Evolutionary conservation across 2,113 vertebrate species (phyloP).

Genomic region (Calidris pugnax): DNA sequence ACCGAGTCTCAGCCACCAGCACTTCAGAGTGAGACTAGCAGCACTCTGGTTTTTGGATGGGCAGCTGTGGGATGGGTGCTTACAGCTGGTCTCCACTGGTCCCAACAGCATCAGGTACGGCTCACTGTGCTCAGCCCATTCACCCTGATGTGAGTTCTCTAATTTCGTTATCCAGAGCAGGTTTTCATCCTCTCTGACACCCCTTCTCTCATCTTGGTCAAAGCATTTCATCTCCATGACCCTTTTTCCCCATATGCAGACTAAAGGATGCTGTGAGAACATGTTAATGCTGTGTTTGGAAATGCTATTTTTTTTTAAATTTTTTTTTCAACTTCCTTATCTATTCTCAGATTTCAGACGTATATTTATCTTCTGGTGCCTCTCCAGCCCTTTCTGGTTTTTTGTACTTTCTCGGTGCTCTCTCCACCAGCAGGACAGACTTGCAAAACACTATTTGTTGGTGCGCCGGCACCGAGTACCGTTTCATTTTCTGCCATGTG

Average conservation of each 20-base stretch:
- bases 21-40: background rate
- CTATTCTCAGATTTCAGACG: background rate
- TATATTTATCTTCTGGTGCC: background rate
- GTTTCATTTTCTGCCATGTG: background rate
- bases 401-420: background rate
- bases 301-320: background rate
- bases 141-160: background rate
- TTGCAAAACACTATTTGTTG: background rate
- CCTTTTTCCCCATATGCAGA: background rate
- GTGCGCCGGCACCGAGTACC: background rate
- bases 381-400: background rate
- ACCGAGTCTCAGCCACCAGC: background rate
- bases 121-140: background rate
- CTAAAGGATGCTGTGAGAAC: background rate
- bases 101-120: background rate
- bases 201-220: background rate
- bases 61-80: background rate
- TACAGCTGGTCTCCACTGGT: background rate
- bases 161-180: background rate
- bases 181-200: background rate
- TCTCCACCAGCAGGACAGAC: background rate
- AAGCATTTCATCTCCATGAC: conserved; percentile 20
- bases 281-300: background rate
- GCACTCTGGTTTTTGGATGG: background rate
- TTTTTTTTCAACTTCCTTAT: background rate